Evolutionary conservation across 2,888 invertebrate genomes (phyloP), one percentile per base, ranked within the genome.

Genomic region (Panorpa germanica): DNA sequence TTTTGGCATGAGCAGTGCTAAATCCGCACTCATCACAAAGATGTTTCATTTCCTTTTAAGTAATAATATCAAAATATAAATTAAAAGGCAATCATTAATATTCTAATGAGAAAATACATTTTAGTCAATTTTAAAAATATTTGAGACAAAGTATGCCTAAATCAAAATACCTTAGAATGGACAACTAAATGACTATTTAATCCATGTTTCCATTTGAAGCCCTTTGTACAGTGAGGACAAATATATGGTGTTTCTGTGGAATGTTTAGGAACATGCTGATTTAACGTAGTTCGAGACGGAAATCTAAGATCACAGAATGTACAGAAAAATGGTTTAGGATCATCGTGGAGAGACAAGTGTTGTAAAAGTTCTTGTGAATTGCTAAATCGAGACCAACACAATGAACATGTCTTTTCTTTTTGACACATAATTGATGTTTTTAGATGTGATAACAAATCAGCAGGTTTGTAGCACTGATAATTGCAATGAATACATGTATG

Each of bases 131-230:
- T n/a, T n/a, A 23, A 6, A 22, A 7, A 22, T 22, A 9, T 22
- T 7, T 4, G n/a, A 10, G 5, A 9, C 5, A 22, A 22, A 7
- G 5, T 22, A 4, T 5, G 5, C 5, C n/a, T 22, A 7, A 22
- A 22, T 7, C n/a, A 6, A 7, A 22, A 22, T 12, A 47, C 45
- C n/a, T 52, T 48, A 29, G 57, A 58, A 40, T 65, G 53, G 19
- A 52, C 44, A 38, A 61, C 50, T 44, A 63, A 50, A 40, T 67
- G 66, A 17, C 59, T 59, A 34, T 53, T 60, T 1, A 65, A 47
- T 0, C 63, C 61, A 40, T 64, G 63, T 29, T 64, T 65, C 64
- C 64, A 64, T 38, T 65, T 65, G 41, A 65, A 65, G 1, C 59
- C 60, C 35, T 57, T 53, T 9, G 50, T 47, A 39, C 65, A 65